Base-by-base conservation (phyloP, 2,888 invertebrate species). In the Dolomedes plantarius region DNA sequence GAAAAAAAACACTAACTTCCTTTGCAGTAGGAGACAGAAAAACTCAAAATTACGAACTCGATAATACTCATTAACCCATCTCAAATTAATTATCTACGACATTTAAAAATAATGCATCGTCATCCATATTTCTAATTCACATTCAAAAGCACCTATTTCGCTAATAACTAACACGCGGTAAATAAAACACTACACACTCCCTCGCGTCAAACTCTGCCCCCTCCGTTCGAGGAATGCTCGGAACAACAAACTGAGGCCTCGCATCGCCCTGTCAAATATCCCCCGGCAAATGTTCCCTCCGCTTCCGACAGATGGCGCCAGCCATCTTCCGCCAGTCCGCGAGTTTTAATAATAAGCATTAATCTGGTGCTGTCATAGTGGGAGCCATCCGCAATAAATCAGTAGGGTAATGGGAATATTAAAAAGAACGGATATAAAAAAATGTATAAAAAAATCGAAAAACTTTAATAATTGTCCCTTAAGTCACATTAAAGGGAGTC, bases 401-500 rank as follows among this genome's bases (percentile, higher is more conserved):
- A 65, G 65, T 13, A 6, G 32, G 19, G 31, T 65, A 65, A 65
- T 65, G 65, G 32, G 65, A 65, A 65, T 65, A 65, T 65, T 65
- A 65, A 31, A 65, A 65, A n/a, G 65, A 65, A 65, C 5, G 31
- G 19, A 65, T 31, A 6, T 19, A 65, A 64, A 5, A 28, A n/a
- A n/a, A n/a, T n/a, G n/a, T n/a, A n/a, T n/a, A n/a, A 64, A 65
- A 65, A 31, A 31, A 23, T n/a, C 32, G 0, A 32, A 65, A 65
- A 65, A 31, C 65, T 65, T 65, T 65, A 65, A 65, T 65, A 65
- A 65, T 65, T 65, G 65, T 65, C 65, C 32, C 32, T n/a, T 65
- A 65, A 65, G 65, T 65, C 65, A 23, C 32, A 65, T 65, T 65
- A 65, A 65, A 65, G 65, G 3, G 27, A 31, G 31, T 32, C 16